Conservation (phyloP, 2,797 vertebrate genomes). For the Sebastes steindachneri region DNA sequence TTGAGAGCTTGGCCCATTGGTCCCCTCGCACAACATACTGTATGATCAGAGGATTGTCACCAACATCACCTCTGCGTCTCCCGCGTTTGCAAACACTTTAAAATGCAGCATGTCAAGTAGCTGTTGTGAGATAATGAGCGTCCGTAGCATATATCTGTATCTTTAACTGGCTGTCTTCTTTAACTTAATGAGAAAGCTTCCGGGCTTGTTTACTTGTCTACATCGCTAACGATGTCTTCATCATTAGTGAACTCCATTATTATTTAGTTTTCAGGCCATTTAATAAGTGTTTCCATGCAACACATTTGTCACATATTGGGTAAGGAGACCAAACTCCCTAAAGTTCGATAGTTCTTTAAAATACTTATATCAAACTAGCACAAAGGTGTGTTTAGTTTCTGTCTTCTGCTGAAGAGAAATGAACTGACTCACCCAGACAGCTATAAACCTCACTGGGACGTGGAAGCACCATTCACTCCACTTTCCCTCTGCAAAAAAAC, state of each 20-base stretch:
- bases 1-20: not conserved
- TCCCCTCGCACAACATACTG: not conserved
- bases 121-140: constrained; percentile 47
- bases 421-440: not conserved
- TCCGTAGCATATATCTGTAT: constrained; percentile 1
- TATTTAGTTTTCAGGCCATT: not conserved
- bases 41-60: not conserved
- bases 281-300: not conserved
- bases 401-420: constrained; percentile 11
- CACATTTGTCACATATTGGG: not conserved
- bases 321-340: not conserved
- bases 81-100: not conserved
- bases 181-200: constrained; percentile 37
- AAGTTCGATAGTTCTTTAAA: not conserved
- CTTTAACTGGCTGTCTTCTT: constrained; percentile 1
- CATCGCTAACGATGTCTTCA: constrained; percentile 8
- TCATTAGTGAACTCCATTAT: constrained; percentile 11
- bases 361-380: not conserved
- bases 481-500: not conserved
- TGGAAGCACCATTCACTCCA: constrained; percentile 1
- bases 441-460: not conserved
- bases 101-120: constrained; percentile 11
- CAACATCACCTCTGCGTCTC: constrained; percentile 3
- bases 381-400: not conserved
- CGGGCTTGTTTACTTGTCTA: constrained; percentile 36